Evolutionary conservation across 1,140 invertebrate species (phyloP).

Genomic region (Dysdera silvatica): DNA sequence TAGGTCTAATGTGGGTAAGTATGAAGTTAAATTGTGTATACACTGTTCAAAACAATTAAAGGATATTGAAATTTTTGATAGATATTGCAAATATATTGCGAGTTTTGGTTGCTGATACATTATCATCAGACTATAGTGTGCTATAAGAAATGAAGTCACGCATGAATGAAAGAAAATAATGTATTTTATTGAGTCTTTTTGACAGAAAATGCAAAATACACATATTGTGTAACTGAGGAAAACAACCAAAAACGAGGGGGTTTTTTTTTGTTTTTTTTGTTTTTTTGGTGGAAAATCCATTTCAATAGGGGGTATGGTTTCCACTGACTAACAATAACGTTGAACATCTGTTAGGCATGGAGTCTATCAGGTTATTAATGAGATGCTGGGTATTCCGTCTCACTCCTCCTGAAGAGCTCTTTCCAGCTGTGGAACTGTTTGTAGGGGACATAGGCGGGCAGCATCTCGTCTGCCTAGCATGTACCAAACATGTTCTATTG

Average conservation of each 20-base stretch:
- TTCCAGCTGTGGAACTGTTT: background rate
- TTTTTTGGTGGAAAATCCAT: background rate
- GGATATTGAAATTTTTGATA: background rate
- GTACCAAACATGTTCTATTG: conserved; percentile 42
- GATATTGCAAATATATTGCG: background rate
- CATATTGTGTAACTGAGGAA: background rate
- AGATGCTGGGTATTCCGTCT: background rate
- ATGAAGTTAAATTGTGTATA: too few species aligned
- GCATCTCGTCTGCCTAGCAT: conserved; percentile 2
- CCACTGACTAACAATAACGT: background rate
- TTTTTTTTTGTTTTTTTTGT: background rate
- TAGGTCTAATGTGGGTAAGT: too few species aligned
- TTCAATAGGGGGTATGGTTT: background rate
- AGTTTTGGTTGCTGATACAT: background rate
- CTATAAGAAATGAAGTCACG: background rate
- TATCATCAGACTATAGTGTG: background rate
- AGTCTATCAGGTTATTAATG: background rate
- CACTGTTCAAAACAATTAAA: background rate
- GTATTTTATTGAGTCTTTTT: background rate
- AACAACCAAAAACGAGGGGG: background rate
- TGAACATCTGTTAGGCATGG: background rate
- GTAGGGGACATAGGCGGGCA: background rate
- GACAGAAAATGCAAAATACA: background rate
- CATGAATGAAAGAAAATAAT: background rate
- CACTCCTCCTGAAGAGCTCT: background rate